phyloP scores from a whole-genome alignment of 2,888 invertebrate genomes.

The Conus canariensis region DNA sequence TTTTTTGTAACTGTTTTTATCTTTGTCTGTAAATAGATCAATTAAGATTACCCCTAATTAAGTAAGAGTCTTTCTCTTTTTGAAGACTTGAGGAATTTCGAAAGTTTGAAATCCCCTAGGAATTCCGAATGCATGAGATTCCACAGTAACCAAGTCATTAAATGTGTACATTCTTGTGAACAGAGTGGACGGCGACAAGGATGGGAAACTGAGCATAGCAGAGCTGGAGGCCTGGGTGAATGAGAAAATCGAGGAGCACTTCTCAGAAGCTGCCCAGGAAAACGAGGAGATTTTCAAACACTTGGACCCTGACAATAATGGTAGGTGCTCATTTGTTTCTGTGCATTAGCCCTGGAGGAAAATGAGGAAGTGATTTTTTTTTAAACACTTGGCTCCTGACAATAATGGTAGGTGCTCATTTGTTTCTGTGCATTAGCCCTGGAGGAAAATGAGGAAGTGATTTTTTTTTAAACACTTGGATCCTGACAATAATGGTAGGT shows the following conservation, averaged over 20 bases:
- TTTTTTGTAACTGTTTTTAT: too few relatives aligned
- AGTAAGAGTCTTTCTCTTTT: too few relatives aligned
- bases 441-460: constrained; percentile 73
- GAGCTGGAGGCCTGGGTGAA: constrained; percentile 78
- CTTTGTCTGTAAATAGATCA: too few relatives aligned
- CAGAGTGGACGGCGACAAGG: constrained; percentile 77
- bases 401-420: neutral
- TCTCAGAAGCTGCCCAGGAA: constrained; percentile 76
- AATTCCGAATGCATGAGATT: too few relatives aligned
- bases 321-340: neutral
- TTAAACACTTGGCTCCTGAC: too few relatives aligned
- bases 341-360: constrained; percentile 54
- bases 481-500: constrained; percentile 57
- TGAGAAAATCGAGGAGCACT: constrained; percentile 77
- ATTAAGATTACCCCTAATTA: too few relatives aligned
- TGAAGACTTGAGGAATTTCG: too few relatives aligned
- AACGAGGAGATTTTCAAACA: constrained; percentile 75
- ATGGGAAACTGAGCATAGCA: constrained; percentile 68
- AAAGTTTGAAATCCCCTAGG: too few relatives aligned
- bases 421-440: too few relatives aligned
- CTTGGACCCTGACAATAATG: constrained; percentile 70
- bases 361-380: constrained; percentile 76
- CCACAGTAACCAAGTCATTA: too few relatives aligned
- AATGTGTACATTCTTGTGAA: too few relatives aligned
- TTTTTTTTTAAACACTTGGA: constrained; percentile 77